A percentile compares a stretch with the other conserved stretches of the same genome.
Evolutionary conservation across 2,797 vertebrate species (phyloP).

Genomic region (Epinephelus malabaricus): DNA sequence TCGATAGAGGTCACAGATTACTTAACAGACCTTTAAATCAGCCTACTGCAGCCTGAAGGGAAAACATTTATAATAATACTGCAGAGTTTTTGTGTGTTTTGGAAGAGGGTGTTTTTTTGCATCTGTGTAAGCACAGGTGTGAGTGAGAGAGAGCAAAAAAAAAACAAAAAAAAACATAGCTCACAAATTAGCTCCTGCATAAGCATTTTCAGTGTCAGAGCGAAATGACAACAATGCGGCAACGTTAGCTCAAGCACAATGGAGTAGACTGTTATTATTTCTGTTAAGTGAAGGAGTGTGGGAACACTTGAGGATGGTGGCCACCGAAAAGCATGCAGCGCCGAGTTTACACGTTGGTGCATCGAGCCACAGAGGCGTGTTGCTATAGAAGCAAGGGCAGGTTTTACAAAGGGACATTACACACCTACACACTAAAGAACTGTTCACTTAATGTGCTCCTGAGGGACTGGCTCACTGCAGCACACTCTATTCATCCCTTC

Average conservation of each 20-base stretch:
- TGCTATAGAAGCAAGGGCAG: slow-evolving; percentile 81
- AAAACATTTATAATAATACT: slow-evolving; percentile 62
- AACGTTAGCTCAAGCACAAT: slow-evolving; percentile 38
- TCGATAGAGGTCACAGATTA: slow-evolving; percentile 70
- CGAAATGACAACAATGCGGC: slow-evolving; percentile 50
- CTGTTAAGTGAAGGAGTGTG: slow-evolving; percentile 62
- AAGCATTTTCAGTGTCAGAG: slow-evolving; percentile 29
- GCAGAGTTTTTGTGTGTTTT: slow-evolving; percentile 23
- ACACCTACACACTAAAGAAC: slow-evolving; percentile 82
- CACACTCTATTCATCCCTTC: slow-evolving; percentile 63
- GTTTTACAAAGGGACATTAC: slow-evolving; percentile 83
- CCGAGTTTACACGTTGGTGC: slow-evolving; percentile 61
- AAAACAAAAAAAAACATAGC: slow-evolving; percentile 2
- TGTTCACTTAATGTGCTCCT: slow-evolving; percentile 82
- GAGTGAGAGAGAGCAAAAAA: slow-evolving; percentile 13
- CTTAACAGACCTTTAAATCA: slow-evolving; percentile 73
- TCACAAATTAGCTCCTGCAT: slow-evolving; percentile 30
- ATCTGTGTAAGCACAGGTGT: slow-evolving; percentile 38
- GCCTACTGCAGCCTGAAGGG: slow-evolving; percentile 49
- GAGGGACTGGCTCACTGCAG: slow-evolving; percentile 73
- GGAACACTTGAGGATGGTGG: slow-evolving; percentile 72
- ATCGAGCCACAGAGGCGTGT: slow-evolving; percentile 74
- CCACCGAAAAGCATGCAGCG: slow-evolving; percentile 51
- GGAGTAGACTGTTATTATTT: slow-evolving; percentile 55
- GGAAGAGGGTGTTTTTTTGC: neutral